Conservation (phyloP, 2,797 vertebrate species). For the Distichodus sexfasciatus region DNA sequence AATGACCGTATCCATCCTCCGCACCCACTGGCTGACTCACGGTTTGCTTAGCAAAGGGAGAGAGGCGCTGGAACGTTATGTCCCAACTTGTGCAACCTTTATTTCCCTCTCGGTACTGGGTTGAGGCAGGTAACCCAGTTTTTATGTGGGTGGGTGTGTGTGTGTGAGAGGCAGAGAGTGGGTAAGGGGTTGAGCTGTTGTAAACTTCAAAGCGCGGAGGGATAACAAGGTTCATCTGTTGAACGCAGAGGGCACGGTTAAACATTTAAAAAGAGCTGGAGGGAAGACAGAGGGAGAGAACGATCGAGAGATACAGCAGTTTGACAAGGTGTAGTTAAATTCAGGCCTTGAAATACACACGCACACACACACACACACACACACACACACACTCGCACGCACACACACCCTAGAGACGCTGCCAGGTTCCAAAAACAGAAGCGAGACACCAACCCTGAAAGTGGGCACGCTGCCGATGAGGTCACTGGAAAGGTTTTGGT, state of each 20-base stretch:
- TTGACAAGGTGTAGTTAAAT: too few species aligned
- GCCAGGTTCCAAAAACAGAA: not conserved
- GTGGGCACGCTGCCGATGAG: not conserved
- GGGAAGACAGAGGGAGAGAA: not conserved
- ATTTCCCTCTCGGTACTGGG: too few species aligned
- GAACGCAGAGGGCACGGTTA: slow-evolving; percentile 41
- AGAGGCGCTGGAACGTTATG: too few species aligned
- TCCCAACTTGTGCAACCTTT: too few species aligned
- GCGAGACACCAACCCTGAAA: not conserved
- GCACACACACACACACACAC: too few species aligned
- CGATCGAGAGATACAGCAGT: not conserved
- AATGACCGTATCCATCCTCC: slow-evolving; percentile 2
- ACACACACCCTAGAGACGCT: not conserved
- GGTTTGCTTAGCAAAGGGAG: not conserved
- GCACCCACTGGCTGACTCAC: not conserved
- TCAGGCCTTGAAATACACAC: not conserved
- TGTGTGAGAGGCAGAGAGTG: slow-evolving; percentile 18
- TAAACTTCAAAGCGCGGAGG: slow-evolving; percentile 58
- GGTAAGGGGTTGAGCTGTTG: slow-evolving; percentile 50
- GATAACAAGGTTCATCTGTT: slow-evolving; percentile 45
- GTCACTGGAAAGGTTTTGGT: slow-evolving; percentile 22
- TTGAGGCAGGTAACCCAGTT: too few species aligned
- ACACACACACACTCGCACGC: not conserved
- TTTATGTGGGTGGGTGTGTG: slow-evolving; percentile 30
- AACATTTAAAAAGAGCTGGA: slow-evolving; percentile 40